Conservation (phyloP, 1,140 invertebrate genomes). For the Drosophila ohnishii region DNA sequence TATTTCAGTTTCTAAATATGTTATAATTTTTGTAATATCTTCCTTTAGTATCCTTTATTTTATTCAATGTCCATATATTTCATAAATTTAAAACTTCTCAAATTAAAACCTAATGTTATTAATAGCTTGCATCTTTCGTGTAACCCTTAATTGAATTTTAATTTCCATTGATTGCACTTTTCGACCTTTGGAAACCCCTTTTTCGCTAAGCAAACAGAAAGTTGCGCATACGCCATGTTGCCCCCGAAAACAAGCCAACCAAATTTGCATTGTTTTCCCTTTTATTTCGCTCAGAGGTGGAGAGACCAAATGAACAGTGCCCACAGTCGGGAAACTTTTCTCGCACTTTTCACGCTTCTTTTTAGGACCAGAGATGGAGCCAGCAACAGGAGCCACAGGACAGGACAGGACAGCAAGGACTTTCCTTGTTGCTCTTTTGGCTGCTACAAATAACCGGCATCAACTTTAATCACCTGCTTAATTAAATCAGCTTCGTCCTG, state of each 20-base stretch:
- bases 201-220: constrained; percentile 49
- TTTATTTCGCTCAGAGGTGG: neutral
- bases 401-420: constrained; percentile 23
- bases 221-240: constrained; percentile 61
- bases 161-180: constrained; percentile 70
- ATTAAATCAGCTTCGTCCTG: constrained; percentile 77
- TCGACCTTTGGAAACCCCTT: constrained; percentile 39
- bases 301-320: constrained; percentile 37
- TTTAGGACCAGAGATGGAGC: constrained; percentile 9
- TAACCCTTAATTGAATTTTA: constrained; percentile 73
- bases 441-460: constrained; percentile 78
- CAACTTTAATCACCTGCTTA: constrained; percentile 82
- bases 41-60: neutral
- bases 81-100: too few relatives aligned
- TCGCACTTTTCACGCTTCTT: constrained; percentile 57
- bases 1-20: too few relatives aligned
- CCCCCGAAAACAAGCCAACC: constrained; percentile 22
- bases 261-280: constrained; percentile 58
- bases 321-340: constrained; percentile 52
- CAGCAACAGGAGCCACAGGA: constrained; percentile 35
- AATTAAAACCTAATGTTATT: neutral
- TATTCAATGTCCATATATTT: neutral
- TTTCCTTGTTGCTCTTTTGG: constrained; percentile 59
- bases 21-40: neutral
- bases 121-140: neutral